Base-by-base conservation (phyloP, 2,888 invertebrate genomes). In the Himalopsyche tibetana region DNA sequence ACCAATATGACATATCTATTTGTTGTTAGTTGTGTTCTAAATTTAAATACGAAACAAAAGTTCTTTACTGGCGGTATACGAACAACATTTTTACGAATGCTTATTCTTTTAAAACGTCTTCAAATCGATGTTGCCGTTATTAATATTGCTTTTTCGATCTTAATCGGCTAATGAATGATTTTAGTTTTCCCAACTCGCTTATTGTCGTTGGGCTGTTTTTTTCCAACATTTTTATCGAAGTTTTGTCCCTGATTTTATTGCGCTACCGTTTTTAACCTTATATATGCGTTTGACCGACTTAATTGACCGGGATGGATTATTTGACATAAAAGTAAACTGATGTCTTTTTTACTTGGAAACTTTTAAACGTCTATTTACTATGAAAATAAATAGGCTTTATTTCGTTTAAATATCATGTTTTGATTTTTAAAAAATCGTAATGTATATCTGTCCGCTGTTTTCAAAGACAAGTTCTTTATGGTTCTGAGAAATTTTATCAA, bases 241-340 rank as follows among this genome's bases (percentile, higher is more conserved):
- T 63, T 63, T 63, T 63, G 63, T 63, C 63, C 63, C 63, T 63
- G 63, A 63, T 63, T 56, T 56, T 19, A 19, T n/a, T 63, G 9
- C 3, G 63, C 63, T 19, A 28, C 3, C 63, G 3, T 63, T 19
- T 63, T 63, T 63, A 63, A 63, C 63, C 63, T 63, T 19, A 63
- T 63, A 8, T 63, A 63, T 63, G 63, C 63, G 19, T 19, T 11
- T 63, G 63, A 19, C 63, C 63, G 63, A 63, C 28, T 8, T 63
- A 4, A 5, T n/a, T 28, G n/a, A 6, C 63, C 11, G 11, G 63
- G 19, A 15, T 15, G 3, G 4, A 51, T 51, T 15, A 51, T 51
- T 12, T 4, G 4, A 51, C 4, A 15, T 51, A 2, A 15, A 51
- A 15, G 15, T 15, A 51, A 51, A 15, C 8, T 2, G 15, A 15